Evolutionary conservation across 2,888 invertebrate genomes (phyloP), one percentile per base, ranked within the genome.

Genomic region (Ischnura elegans): DNA sequence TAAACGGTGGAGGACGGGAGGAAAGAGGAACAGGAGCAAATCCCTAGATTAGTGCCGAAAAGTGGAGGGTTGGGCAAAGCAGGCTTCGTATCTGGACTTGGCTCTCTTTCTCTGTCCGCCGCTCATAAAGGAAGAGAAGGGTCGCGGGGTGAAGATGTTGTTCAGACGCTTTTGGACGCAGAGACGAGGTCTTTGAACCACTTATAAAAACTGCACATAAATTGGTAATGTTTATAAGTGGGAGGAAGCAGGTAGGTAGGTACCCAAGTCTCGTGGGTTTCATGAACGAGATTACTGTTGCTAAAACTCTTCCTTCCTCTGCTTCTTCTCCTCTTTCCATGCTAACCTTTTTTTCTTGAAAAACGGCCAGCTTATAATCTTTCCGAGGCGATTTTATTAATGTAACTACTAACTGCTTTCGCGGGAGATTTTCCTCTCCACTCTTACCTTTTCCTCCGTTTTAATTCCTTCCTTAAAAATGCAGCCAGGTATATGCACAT

Each of bases 201-300:
- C 90, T 90, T 90, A n/a, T n/a, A 66, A 90, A 90, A 90, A 90
- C 43, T 55, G 90, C 55, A 61, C 90, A 90, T 90, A 90, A 90
- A 90, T 90, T 90, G 90, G 61, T 55, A 61, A 90, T 90, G 90
- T 90, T 90, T 90, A 90, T 61, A 43, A 45, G n/a, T 25, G 76
- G 76, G 36, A n/a, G 76, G 76, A 76, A 76, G 76, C 36, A 76
- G 36, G 76, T 76, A 61, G 90, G 90, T 76, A 61, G 90, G 90
- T 90, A 43, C 25, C n/a, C n/a, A n/a, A n/a, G 76, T 43, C 90
- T 61, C 61, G 43, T 19, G 66, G n/a, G 43, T 13, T 76, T 25
- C 61, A 61, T 66, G 61, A 90, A 43, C 61, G n/a, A 66, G 90
- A 61, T 61, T 90, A 43, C 42, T 43, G 45, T 25, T 2, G 51